Base-by-base conservation (phyloP, 2,888 invertebrate genomes). In the Phalera bucephala region DNA sequence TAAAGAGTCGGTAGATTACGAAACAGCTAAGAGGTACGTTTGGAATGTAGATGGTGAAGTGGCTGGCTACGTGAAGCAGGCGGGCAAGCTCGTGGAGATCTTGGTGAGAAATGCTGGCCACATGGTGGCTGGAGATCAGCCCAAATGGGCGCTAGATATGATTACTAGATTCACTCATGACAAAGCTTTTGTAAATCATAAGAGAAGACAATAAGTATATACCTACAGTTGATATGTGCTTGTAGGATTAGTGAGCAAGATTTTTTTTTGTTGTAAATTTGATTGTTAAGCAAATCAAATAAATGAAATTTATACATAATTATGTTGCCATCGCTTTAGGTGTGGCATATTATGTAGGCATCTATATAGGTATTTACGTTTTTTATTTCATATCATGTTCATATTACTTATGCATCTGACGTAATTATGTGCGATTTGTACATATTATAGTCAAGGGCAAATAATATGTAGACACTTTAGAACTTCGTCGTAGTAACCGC, bases 71-170 rank as follows among this genome's bases (percentile, higher is more conserved):
- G 93, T 91, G 0, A 95, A 94, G 70, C 90, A 92, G 50, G 93
- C 92, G 3, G 93, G 93, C 0, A 93, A 94, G 64, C 79, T 96
- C 31, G 92, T 93, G 0, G 95, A 95, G 73, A 91, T 95, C 1
- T 72, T 96, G 77, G 93, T 96, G 0, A 88, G 95, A 40, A 92
- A 94, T 78, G 95, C 96, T 7, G 96, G 96, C 0, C 96, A 96
- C 62, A 94, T 96, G 94, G 94, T 95, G 5, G 95, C 95, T 0
- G 88, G 91, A 17, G 95, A 96, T 80, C 95, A 96, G 70, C 95
- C 96, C 0, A 91, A 93, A 56, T 94, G 94, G 93, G 93, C 94
- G 1, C 90, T 93, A 11, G 93, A 95, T 74, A 82, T 96, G 73
- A 94, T 96, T 27, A 91, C 91, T 21, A 85, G 93, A 46, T 93